Conservation (phyloP, 1,140 invertebrate species). For the Apis cerana region DNA sequence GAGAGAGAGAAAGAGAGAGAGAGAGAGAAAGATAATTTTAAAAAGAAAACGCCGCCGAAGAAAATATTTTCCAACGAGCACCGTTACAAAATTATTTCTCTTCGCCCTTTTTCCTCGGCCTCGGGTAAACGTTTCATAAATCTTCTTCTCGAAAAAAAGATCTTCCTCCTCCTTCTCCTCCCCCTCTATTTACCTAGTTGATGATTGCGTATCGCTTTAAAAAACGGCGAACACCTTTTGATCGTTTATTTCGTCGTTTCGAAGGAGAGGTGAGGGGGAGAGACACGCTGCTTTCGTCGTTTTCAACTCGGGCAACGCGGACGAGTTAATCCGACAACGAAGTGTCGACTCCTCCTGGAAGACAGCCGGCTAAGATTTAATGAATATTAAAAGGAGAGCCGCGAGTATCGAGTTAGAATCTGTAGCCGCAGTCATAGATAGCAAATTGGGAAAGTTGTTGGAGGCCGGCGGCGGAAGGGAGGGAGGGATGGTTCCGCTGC, state of each 20-base stretch:
- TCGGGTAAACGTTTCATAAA: constrained; percentile 25
- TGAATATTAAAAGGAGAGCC: constrained; percentile 69
- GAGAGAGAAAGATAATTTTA: constrained; percentile 1
- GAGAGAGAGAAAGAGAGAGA: not conserved
- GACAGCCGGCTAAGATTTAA: constrained; percentile 56
- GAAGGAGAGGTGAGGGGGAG: too few relatives aligned
- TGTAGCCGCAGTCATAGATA: constrained; percentile 67
- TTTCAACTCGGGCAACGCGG: not conserved
- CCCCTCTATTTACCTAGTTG: not conserved
- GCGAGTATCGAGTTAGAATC: constrained; percentile 66
- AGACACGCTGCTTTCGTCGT: not conserved
- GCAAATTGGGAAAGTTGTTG: constrained; percentile 73
- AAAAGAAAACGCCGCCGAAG: too few relatives aligned
- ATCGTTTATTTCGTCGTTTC: constrained; percentile 13
- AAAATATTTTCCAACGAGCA: not conserved
- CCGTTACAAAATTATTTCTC: not conserved
- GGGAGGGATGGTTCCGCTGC: constrained; percentile 25
- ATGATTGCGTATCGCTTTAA: constrained; percentile 14
- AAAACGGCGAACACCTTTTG: constrained; percentile 1
- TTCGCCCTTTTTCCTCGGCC: not conserved
- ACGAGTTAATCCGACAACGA: constrained; percentile 22
- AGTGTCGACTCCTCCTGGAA: constrained; percentile 34
- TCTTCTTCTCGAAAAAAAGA: not conserved
- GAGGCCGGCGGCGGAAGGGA: not conserved
- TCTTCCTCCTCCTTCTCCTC: not conserved